Evolutionary conservation across 35 echinoderm and acorn worm genomes (phyloP).

Genomic region (Apostichopus parvimensis): DNA sequence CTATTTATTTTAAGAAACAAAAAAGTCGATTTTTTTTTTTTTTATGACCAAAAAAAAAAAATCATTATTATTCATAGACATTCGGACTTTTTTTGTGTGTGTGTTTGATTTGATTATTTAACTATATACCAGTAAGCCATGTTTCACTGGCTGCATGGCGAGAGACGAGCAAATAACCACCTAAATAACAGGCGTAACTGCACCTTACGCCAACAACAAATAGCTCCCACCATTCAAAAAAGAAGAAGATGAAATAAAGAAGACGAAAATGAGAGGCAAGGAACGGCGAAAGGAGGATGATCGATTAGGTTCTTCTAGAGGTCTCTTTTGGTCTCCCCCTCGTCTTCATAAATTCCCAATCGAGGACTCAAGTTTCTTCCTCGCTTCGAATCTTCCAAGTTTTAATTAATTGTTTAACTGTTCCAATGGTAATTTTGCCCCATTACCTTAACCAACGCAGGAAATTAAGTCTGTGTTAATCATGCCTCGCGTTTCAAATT

Average conservation of each 20-base stretch:
- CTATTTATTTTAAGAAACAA: neutral
- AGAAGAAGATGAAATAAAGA: neutral
- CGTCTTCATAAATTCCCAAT: slow-evolving; percentile 24
- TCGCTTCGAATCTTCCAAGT: slow-evolving; percentile 16
- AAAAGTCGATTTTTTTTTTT: neutral
- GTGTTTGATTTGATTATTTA: no score
- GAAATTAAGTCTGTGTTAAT: slow-evolving; percentile 47
- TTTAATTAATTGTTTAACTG: slow-evolving; percentile 64
- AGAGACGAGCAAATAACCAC: neutral
- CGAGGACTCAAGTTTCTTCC: slow-evolving; percentile 28
- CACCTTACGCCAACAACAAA: slow-evolving; percentile 20
- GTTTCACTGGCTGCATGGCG: neutral
- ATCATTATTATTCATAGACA: slow-evolving; percentile 11
- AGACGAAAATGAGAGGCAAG: neutral
- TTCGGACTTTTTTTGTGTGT: neutral
- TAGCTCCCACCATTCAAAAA: slow-evolving; percentile 10
- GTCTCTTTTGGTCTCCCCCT: neutral
- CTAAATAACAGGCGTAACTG: neutral
- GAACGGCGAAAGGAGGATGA: slow-evolving; percentile 2
- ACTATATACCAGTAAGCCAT: neutral
- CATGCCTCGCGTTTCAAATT: slow-evolving; percentile 56
- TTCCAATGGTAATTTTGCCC: slow-evolving; percentile 46
- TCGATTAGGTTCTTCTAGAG: neutral
- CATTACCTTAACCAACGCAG: slow-evolving; percentile 54
- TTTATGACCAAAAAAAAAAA: neutral